Evolutionary conservation across 2,797 vertebrate genomes (phyloP).

Genomic region (Labeo calbasu): DNA sequence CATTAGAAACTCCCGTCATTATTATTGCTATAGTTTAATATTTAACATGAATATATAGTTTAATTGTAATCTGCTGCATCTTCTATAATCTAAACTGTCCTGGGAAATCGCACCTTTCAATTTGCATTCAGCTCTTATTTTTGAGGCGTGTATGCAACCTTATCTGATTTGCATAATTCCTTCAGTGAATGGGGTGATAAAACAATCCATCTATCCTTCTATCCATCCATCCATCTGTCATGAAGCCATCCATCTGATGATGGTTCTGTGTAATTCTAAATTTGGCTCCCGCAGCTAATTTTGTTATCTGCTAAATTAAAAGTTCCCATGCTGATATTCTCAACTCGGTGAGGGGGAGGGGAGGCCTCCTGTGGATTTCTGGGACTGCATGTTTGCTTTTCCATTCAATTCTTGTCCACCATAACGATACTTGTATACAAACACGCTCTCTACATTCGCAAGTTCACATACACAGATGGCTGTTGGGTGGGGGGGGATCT

Average conservation of each 20-base stretch:
- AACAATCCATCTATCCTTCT: slow-evolving; percentile 12
- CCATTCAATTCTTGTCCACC: slow-evolving; percentile 8
- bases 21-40: not conserved
- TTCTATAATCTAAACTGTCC: not conserved
- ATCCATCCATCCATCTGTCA: slow-evolving; percentile 36
- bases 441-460: slow-evolving; percentile 16
- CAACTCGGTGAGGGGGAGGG: slow-evolving; percentile 5
- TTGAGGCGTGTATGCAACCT: not conserved
- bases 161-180: slow-evolving; percentile 25
- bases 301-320: slow-evolving; percentile 39
- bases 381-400: slow-evolving; percentile 15
- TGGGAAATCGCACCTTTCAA: not conserved
- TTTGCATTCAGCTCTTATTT: slow-evolving; percentile 20
- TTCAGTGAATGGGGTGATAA: slow-evolving; percentile 7
- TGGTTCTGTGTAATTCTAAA: slow-evolving; percentile 23
- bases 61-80: not conserved
- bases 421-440: slow-evolving; percentile 35
- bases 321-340: slow-evolving; percentile 31
- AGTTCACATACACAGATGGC: slow-evolving; percentile 34
- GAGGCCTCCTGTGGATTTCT: slow-evolving; percentile 27
- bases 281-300: slow-evolving; percentile 27
- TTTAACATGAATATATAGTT: not conserved
- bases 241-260: slow-evolving; percentile 13
- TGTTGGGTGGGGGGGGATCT: not conserved
- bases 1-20: not conserved